phyloP scores from a whole-genome alignment of 2,113 vertebrate species.

The Pangasianodon gigas region DNA sequence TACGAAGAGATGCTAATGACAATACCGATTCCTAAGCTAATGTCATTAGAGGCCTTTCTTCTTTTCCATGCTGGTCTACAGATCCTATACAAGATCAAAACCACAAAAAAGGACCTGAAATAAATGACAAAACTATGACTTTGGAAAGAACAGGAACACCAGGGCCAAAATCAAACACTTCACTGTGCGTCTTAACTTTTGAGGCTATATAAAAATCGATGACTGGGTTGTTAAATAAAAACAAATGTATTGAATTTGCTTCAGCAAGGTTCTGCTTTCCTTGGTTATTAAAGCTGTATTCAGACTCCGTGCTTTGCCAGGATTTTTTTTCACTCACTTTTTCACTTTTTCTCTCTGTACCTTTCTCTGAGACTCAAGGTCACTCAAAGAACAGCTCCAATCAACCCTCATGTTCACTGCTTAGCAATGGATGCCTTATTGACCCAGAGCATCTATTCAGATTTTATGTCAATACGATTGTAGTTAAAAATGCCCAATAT shows the following conservation, averaged over 20 bases:
- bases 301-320: background rate
- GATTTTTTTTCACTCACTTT: slow-evolving; percentile 25
- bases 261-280: slow-evolving; percentile 12
- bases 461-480: background rate
- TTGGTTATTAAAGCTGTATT: slow-evolving; percentile 24
- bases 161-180: slow-evolving; percentile 59
- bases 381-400: slow-evolving; percentile 53
- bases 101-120: background rate
- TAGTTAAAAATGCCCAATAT: background rate
- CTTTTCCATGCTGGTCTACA: background rate
- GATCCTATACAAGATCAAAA: background rate
- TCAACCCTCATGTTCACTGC: slow-evolving; percentile 36
- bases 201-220: slow-evolving; percentile 41
- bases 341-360: slow-evolving; percentile 20
- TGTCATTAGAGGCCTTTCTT: slow-evolving; percentile 54
- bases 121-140: slow-evolving; percentile 30
- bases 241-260: slow-evolving; percentile 26
- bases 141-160: slow-evolving; percentile 27
- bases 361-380: slow-evolving; percentile 39
- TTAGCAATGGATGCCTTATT: background rate
- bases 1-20: slow-evolving; percentile 60
- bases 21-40: slow-evolving; percentile 57
- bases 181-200: slow-evolving; percentile 57
- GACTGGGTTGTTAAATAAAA: slow-evolving; percentile 40
- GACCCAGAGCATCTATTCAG: background rate